Base-by-base conservation (phyloP, 2,888 invertebrate genomes). In the Steinernema hermaphroditum region DNA sequence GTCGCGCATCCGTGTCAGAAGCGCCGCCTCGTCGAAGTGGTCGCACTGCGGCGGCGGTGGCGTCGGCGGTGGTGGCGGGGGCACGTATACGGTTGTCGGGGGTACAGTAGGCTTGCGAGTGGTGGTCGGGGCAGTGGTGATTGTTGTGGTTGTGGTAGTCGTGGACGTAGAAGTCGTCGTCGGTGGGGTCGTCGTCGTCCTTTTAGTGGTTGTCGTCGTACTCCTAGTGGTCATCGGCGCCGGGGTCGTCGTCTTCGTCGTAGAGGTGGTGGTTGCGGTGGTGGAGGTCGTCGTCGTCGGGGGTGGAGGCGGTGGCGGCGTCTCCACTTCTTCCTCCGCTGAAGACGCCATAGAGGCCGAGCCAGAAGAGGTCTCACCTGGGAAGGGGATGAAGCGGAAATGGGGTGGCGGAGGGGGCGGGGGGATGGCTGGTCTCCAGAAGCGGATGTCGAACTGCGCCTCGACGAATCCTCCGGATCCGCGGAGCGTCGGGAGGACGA, bases 11-110 rank as follows among this genome's bases (percentile, higher is more conserved):
- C 76, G 70, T 24, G 75, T 71, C 62, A 77, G 69, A 29, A 78
- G 78, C 73, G 72, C 37, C 16, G 79, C 78, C 70, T 78, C 54
- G 54, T 54, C 75, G 16, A 76, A 76, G 27, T 76, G 74, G 69
- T 80, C 79, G 57, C 79, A 80, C 14, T 49, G 70, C 57, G 46
- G 68, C 9, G 69, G 62, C 16, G 75, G 70, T 14, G 72, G 37
- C 32, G 72, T 57, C 14, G 54, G 27, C 22, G 54, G 54, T 6
- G 12, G 22, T 12, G 54, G n/a, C n/a, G n/a, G 27, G 14, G 54
- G 54, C 27, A 27, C 6, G 19, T 27, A 24, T 22, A 24, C 22
- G 27, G 27, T 27, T 8, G 54, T 54, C 27, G 54, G 14, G 12
- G 78, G 76, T 49, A 73, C 46, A 73, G 69, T 9, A 68, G 69